Conservation (phyloP, 2,888 invertebrate genomes). For the Lomographa bimaculata region DNA sequence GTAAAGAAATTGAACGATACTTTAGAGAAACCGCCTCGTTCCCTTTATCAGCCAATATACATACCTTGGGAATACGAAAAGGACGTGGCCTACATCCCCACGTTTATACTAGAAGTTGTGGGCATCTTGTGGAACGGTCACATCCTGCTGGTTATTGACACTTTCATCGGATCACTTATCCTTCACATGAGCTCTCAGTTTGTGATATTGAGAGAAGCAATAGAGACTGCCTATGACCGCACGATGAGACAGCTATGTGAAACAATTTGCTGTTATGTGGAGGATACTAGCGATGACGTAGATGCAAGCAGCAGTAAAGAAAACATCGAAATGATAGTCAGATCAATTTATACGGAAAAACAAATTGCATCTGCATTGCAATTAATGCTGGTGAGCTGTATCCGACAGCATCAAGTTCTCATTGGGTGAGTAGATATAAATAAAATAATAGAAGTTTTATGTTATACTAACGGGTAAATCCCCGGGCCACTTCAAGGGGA, state of each 20-base stretch:
- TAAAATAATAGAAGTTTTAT: too few relatives aligned
- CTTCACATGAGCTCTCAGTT: conserved; percentile 75
- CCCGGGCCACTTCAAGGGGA: too few relatives aligned
- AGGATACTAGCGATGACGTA: too few relatives aligned
- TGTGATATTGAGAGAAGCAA: conserved; percentile 60
- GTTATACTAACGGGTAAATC: too few relatives aligned
- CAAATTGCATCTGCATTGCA: conserved; percentile 61
- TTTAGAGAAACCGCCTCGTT: conserved; percentile 48
- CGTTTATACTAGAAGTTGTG: conserved; percentile 65
- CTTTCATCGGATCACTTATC: conserved; percentile 71
- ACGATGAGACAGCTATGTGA: conserved; percentile 51
- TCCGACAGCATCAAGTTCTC: conserved; percentile 68
- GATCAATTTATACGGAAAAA: conserved; percentile 44
- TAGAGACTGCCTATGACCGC: conserved; percentile 64
- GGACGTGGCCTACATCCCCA: conserved; percentile 57
- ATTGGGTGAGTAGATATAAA: conserved; percentile 58
- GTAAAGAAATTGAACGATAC: conserved; percentile 55
- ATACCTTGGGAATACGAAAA: conserved; percentile 72
- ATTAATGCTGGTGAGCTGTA: conserved; percentile 53
- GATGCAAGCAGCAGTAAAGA: conserved; percentile 29
- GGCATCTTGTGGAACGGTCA: conserved; percentile 76
- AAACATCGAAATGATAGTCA: conserved; percentile 48
- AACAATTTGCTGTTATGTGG: too few relatives aligned
- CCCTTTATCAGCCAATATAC: conserved; percentile 70
- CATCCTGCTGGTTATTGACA: conserved; percentile 74